phyloP scores from a whole-genome alignment of 2,113 vertebrate genomes.

The Lathamus discolor region DNA sequence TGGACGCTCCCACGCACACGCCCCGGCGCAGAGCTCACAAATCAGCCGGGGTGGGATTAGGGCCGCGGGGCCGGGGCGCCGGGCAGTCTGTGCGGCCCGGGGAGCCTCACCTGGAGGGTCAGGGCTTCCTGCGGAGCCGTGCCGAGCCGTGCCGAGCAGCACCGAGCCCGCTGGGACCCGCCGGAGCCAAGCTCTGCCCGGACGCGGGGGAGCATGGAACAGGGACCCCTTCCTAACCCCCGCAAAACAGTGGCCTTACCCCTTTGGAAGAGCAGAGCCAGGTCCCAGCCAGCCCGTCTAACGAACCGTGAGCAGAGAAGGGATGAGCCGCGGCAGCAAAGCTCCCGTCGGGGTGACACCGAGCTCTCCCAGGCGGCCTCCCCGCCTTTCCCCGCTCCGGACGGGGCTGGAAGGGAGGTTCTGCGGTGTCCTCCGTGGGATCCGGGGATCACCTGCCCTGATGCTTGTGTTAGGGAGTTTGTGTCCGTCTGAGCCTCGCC shows the following conservation, averaged over 20 bases:
- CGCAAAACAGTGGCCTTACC: accelerated
- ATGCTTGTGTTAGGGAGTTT: accelerated
- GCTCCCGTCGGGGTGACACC: not conserved
- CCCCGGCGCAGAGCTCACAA: conserved; percentile 41
- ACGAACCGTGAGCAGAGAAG: not conserved
- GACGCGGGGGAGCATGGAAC: not conserved
- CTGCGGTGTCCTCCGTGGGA: too few relatives aligned
- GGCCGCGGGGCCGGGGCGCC: conserved; percentile 55
- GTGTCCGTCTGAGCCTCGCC: too few relatives aligned
- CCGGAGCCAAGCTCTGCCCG: not conserved
- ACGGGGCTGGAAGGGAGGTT: not conserved
- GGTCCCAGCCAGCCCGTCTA: not conserved
- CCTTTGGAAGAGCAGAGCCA: not conserved
- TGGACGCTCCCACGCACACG: conserved; percentile 18
- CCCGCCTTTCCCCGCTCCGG: not conserved
- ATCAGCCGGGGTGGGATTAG: conserved; percentile 59
- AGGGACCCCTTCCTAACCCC: not conserved
- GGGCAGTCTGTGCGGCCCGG: conserved; percentile 58
- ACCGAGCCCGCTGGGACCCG: not conserved
- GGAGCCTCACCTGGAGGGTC: conserved; percentile 54
- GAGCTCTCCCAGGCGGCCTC: not conserved
- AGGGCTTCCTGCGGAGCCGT: not conserved
- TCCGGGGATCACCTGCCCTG: not conserved
- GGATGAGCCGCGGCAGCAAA: not conserved
- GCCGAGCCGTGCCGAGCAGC: not conserved